Evolutionary conservation across 2,888 invertebrate species (phyloP), one percentile per base, ranked within the genome.

Genomic region (Caenorhabditis sp.): DNA sequence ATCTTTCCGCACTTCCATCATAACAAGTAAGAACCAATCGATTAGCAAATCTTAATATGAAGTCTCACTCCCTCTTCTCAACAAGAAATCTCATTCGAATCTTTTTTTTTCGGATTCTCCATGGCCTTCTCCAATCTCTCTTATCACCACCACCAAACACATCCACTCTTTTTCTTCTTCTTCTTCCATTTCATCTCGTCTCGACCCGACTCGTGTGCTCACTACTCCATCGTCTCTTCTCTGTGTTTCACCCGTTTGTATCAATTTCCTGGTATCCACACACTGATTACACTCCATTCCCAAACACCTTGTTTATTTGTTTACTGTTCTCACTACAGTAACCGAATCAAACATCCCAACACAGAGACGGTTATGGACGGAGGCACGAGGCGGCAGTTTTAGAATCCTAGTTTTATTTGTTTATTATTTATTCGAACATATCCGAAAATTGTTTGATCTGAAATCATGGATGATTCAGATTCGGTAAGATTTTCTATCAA

Each of bases 221-320:
- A 61, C 66, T 56, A 61, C 58, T 73, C 63, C 63, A 68, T 73
- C 64, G 58, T 44, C 44, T 44, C 64, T 58, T 22, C 58, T 76
- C 59, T 80, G 66, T 66, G 66, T 66, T 64, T 77, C 54, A 35
- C n/a, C 47, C 44, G 74, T 74, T 73, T 80, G 73, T 73, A 68
- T 80, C 73, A 68, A 74, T 80, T 80, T 74, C 73, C 80, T 74
- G 74, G 68, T 80, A 80, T 68, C 54, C 19, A 47, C 47, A 47
- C 47, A 47, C 51, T n/a, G 19, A 19, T 19, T 5, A 47, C 47
- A 76, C 54, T 24, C 66, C 63, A n/a, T 38, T 12, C 10, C 22
- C 28, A 38, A 73, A 49, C 56, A 51, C 56, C 56, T 54, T 80
- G 58, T 73, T 64, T 72, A 66, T 70, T 77, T 47, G 63, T 64